A percentile compares a stretch with the other conserved stretches of the same genome.
Evolutionary conservation across 2,888 invertebrate species (phyloP).

Genomic region (Philaethria dido): DNA sequence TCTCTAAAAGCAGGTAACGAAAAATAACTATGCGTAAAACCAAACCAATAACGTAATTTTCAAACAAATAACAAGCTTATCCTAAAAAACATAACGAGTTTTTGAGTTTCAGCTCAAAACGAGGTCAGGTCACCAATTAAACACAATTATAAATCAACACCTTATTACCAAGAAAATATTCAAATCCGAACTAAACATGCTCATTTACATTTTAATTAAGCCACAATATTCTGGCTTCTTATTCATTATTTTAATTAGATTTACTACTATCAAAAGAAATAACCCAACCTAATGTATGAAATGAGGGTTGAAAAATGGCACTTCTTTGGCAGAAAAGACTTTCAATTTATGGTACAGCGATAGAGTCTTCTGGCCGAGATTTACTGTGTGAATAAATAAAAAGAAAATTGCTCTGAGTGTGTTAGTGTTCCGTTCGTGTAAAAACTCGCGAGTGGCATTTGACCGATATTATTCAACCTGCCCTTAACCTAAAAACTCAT

Average conservation of each 20-base stretch:
- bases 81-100: background rate
- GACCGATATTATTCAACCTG: constrained; percentile 42
- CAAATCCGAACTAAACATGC: background rate
- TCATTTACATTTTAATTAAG: constrained; percentile 6
- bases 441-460: constrained; percentile 41
- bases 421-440: constrained; percentile 40
- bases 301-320: constrained; percentile 26
- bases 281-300: constrained; percentile 23
- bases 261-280: constrained; percentile 5
- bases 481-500: constrained; percentile 44
- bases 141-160: background rate
- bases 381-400: constrained; percentile 38
- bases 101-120: no score
- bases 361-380: constrained; percentile 37
- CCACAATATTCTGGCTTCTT: background rate
- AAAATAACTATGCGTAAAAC: no score
- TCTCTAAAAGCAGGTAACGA: no score
- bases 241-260: constrained; percentile 8
- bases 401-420: constrained; percentile 40
- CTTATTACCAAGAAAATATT: background rate
- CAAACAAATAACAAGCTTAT: background rate
- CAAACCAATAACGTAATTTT: background rate
- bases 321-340: constrained; percentile 28
- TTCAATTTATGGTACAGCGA: constrained; percentile 36
- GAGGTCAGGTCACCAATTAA: constrained; percentile 11